Percentiles rank a stretch among this genome's conserved stretches.
phyloP scores from a whole-genome alignment of 2,888 invertebrate genomes.

The Galeruca laticollis region DNA sequence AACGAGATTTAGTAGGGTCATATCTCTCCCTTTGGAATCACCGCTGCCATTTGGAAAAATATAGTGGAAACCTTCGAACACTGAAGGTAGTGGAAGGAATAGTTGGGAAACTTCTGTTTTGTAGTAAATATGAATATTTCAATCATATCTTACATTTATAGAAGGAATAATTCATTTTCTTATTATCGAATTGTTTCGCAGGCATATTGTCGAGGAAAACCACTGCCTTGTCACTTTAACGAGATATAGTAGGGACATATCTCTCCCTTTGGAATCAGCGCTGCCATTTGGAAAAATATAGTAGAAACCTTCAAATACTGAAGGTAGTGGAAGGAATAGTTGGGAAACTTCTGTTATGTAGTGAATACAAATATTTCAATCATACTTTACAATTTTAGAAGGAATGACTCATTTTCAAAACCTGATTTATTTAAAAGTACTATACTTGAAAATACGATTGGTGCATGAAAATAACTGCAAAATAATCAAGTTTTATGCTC shows the following conservation, averaged over 20 bases:
- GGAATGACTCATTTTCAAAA: too few relatives aligned
- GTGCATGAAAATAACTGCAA: too few relatives aligned
- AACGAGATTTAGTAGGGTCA: slow-evolving; percentile 19
- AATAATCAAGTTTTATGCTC: too few relatives aligned
- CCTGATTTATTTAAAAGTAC: too few relatives aligned
- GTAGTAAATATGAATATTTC: too few relatives aligned
- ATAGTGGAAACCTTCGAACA: neutral
- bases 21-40: slow-evolving; percentile 4
- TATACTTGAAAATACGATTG: too few relatives aligned
- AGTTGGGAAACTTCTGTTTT: too few relatives aligned
- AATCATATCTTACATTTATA: neutral
- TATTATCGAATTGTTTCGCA: slow-evolving; percentile 14
- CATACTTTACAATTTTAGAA: neutral
- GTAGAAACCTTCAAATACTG: neutral
- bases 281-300: neutral
- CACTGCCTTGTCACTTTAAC: slow-evolving; percentile 18
- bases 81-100: neutral
- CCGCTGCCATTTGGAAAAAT: neutral
- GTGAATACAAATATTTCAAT: too few relatives aligned
- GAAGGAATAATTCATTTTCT: too few relatives aligned
- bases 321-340: too few relatives aligned
- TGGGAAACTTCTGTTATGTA: too few relatives aligned
- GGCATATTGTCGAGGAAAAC: slow-evolving; percentile 9
- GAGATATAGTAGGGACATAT: slow-evolving; percentile 21
- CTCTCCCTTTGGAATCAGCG: neutral